Evolutionary conservation across 2,113 vertebrate genomes (phyloP), one percentile per base, ranked within the genome.

Genomic region (Eretmochelys imbricata): DNA sequence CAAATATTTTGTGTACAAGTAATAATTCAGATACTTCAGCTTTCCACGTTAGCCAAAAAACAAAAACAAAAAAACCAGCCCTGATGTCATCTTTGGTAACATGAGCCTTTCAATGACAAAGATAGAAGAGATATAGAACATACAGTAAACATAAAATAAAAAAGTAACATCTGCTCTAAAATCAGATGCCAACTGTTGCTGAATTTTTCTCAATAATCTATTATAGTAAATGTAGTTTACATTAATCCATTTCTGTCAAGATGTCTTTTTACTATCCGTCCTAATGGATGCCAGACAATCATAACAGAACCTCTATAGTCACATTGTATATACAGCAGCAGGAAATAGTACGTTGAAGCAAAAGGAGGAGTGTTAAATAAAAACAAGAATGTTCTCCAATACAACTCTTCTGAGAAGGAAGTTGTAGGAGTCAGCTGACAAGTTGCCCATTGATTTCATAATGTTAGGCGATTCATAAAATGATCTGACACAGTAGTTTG

Each of bases 391-490:
- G 79, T 79, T 9, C 50, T 88, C 10, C 22, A 93, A 42, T 50
- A 57, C 55, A 91, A 46, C 25, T 78, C 75, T 48, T 27, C 25
- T 12, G 38, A 69, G n/a, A 48, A 80, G 57, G 80, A 5, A 49
- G 20, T 49, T 82, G 51, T 11, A 24, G 84, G 78, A 72, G 19
- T 55, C 8, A 8, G 42, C 25, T 59, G 27, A 54, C 25, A 57
- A 16, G 65, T 10, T 83, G 50, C 8, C 75, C 65, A 54, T 89
- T 89, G 75, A 81, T 87, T 83, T 91, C 25, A 75, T 78, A 1
- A 1, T 22, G 31, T 35, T 59, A 92, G 65, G 57, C 87, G 88
- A 96, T 93, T 85, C 86, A 93, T 89, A 90, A 84, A 85, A 94
- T 20, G 55, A 84, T 83, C 13, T 50, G 85, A n/a, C 55, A 95